These are phyloP conservation scores for Eilema sororculum DNA, from an alignment of 2,888 invertebrate species.

Conservation along the genomic window DNA sequence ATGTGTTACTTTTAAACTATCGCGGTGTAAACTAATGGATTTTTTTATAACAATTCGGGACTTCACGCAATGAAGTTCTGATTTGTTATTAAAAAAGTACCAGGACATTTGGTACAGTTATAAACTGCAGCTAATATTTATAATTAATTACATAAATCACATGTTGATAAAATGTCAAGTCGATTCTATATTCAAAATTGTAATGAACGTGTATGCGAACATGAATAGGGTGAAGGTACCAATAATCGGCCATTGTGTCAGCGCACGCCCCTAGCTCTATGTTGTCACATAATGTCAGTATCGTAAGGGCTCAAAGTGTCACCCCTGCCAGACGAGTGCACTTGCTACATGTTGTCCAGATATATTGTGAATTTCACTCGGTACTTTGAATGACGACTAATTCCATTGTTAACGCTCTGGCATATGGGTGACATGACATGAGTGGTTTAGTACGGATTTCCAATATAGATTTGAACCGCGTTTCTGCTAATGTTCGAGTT, in stretches of 20 bases:
- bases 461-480: constrained; percentile 57
- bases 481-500: constrained; percentile 34
- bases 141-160: constrained; percentile 27
- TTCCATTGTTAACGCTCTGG: constrained; percentile 81
- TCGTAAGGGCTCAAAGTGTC: constrained; percentile 84
- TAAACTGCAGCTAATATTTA: background rate
- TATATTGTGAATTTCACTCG: constrained; percentile 77
- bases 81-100: no score
- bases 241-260: constrained; percentile 79
- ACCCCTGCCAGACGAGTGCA: constrained; percentile 80
- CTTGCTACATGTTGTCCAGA: constrained; percentile 83
- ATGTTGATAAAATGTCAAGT: constrained; percentile 39
- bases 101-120: no score
- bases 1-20: constrained; percentile 29
- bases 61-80: no score
- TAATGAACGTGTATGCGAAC: constrained; percentile 51
- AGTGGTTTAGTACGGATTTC: constrained; percentile 67
- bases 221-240: constrained; percentile 73
- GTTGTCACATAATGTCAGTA: constrained; percentile 85
- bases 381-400: constrained; percentile 85
- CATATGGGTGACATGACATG: constrained; percentile 82
- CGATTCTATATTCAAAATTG: constrained; percentile 52
- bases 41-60: no score
- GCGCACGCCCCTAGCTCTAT: constrained; percentile 69
- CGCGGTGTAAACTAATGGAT: no score